Base-by-base conservation (phyloP, 2,888 invertebrate genomes). In the Campopleginae sp. region DNA sequence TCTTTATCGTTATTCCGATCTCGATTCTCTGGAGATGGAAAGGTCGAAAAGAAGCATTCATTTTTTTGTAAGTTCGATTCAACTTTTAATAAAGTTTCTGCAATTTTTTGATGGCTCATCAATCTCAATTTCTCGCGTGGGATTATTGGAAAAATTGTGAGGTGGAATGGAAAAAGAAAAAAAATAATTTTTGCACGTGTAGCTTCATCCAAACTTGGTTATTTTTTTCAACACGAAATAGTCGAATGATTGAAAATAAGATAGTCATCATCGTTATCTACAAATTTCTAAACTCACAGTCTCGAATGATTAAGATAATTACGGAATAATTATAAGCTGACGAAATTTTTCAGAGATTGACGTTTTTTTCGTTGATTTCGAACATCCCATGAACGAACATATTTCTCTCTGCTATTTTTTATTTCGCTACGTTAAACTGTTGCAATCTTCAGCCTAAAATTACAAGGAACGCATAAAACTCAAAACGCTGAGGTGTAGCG, bases 1-100 rank as follows among this genome's bases (percentile, higher is more conserved):
- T 48, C 23, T 68, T 74, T 48, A 83, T 74, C 72, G 51, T 48
- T 19, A 48, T 79, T 48, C n/a, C 17, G 44, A 83, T 61, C 70
- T 44, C 68, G 44, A 70, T 70, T 44, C 70, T 44, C 70, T 23
- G n/a, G 33, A 12, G 42, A 58, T 42, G 42, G 38, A 23, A 48
- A 17, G 27, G 10, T 51, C 23, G 31, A 33, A 12, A 70, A 68
- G 46, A 33, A 33, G 63, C 23, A 10, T 63, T 51, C 38, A 10
- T 61, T 51, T 44, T 61, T 2, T 48, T n/a, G 48, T 66, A 27
- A 33, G 61, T 33, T 48, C 51, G 51, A 38, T 38, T 23, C 46
- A 31, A 38, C 14, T 71, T 33, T 19, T 5, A 27, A 14, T 27
- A 2, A 23, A 27, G 14, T 58, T 27, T 58, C 14, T 27, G 38